These are phyloP conservation scores for Pygoscelis antarcticus DNA, from an alignment of 2,113 vertebrate genomes.

Conservation along the genomic window DNA sequence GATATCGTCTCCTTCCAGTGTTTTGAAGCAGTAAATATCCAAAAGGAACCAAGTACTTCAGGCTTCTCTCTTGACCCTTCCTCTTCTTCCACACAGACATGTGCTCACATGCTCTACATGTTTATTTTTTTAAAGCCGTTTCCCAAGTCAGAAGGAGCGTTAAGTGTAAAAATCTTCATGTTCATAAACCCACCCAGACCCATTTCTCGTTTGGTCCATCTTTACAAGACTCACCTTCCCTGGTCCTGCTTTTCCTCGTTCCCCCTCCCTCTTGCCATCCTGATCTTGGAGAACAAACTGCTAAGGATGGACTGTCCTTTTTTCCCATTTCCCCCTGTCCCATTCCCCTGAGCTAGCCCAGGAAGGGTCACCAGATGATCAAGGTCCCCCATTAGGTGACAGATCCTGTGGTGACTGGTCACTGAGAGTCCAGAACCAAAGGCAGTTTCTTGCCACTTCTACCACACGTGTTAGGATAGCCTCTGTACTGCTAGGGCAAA, in stretches of 20 bases:
- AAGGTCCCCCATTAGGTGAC: background rate
- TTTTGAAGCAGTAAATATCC: constrained; percentile 41
- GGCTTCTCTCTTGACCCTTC: constrained; percentile 12
- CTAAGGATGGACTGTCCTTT: background rate
- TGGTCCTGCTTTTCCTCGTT: background rate
- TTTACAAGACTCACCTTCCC: background rate
- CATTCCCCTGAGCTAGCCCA: background rate
- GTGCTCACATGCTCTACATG: background rate
- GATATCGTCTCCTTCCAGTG: background rate
- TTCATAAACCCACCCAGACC: background rate
- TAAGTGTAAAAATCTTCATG: background rate
- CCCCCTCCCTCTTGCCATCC: background rate
- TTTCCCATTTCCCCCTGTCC: background rate
- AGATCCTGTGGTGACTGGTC: background rate
- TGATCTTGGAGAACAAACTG: background rate
- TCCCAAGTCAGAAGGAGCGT: background rate
- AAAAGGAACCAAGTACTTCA: constrained; percentile 11
- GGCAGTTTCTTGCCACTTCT: background rate
- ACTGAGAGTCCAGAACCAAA: background rate
- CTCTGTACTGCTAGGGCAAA: background rate
- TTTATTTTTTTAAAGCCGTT: background rate
- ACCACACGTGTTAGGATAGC: background rate
- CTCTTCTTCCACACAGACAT: background rate
- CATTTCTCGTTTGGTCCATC: background rate
- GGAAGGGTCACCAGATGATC: background rate